These are phyloP conservation scores for Choloepus hoffmanni DNA, from an alignment of 2,113 vertebrate genomes.

Conservation along the genomic window DNA sequence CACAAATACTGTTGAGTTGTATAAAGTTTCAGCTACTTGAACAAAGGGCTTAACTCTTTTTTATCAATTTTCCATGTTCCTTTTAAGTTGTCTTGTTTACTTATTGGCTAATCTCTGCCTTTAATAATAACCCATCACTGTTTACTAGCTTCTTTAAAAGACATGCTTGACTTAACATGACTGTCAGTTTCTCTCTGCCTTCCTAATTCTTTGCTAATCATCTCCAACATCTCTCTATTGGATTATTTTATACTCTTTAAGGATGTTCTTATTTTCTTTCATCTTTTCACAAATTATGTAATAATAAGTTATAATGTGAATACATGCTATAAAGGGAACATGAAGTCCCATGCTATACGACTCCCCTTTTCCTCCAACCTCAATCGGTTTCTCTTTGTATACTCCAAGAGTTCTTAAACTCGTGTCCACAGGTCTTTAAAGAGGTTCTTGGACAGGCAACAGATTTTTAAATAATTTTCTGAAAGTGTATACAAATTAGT, in stretches of 20 bases:
- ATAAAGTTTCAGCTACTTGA: background rate
- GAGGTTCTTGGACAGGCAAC: background rate
- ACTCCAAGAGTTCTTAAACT: background rate
- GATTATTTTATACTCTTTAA: constrained; percentile 62
- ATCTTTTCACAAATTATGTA: constrained; percentile 78
- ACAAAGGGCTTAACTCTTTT: background rate
- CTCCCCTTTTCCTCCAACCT: constrained; percentile 28
- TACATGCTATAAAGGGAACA: constrained; percentile 24
- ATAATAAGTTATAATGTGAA: constrained; percentile 78
- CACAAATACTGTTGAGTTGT: background rate
- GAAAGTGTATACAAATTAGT: background rate
- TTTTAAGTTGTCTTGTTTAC: constrained; percentile 70
- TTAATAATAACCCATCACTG: constrained; percentile 67
- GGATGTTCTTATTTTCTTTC: constrained; percentile 70
- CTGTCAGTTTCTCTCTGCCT: constrained; percentile 73
- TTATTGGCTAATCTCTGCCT: constrained; percentile 69
- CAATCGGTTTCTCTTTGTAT: background rate
- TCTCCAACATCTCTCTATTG: constrained; percentile 44
- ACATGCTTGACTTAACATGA: constrained; percentile 71
- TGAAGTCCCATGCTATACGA: background rate
- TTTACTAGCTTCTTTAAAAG: constrained; percentile 69
- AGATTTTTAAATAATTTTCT: constrained; percentile 6
- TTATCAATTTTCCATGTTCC: constrained; percentile 44
- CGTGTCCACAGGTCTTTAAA: background rate
- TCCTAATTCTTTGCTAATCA: constrained; percentile 72